phyloP scores from a whole-genome alignment of 2,113 vertebrate genomes.

The Antennarius striatus region DNA sequence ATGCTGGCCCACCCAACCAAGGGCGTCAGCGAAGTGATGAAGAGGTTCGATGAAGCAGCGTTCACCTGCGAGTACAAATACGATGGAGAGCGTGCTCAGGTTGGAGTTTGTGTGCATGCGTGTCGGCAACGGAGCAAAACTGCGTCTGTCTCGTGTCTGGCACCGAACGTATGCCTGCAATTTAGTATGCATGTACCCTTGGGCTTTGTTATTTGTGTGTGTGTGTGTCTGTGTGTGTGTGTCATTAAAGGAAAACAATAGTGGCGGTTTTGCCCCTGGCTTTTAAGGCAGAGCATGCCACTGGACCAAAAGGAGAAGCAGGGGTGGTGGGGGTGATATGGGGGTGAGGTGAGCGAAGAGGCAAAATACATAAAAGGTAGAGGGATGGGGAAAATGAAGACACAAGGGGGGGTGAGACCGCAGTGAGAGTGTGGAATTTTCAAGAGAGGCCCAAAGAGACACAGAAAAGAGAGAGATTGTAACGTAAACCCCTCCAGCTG shows the following conservation, averaged over 20 bases:
- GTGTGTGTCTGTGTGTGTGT: neutral
- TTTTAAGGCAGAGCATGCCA: constrained; percentile 49
- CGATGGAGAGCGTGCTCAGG: constrained; percentile 91
- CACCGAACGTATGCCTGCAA: constrained; percentile 55
- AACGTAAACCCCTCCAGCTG: constrained; percentile 62
- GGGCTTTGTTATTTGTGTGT: neutral
- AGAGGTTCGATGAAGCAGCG: constrained; percentile 86
- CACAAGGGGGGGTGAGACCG: constrained; percentile 24
- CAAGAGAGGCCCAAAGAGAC: constrained; percentile 21
- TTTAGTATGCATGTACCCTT: constrained; percentile 29
- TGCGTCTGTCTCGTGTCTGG: constrained; percentile 39
- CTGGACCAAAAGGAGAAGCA: constrained; percentile 20
- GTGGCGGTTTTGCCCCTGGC: constrained; percentile 49
- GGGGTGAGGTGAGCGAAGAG: constrained; percentile 12
- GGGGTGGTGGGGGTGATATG: neutral
- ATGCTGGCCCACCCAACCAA: constrained; percentile 93
- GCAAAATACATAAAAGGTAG: constrained; percentile 25
- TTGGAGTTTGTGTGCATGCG: constrained; percentile 50
- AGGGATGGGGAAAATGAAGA: constrained; percentile 24
- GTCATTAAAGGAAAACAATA: constrained; percentile 47
- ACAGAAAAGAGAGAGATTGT: constrained; percentile 44
- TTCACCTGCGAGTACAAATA: constrained; percentile 96
- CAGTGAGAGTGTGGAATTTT: constrained; percentile 24
- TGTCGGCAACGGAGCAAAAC: constrained; percentile 60
- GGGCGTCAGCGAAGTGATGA: constrained; percentile 88